A percentile compares a stretch with the other conserved stretches of the same genome.
Conservation (phyloP, 2,888 invertebrate species). For the Phasia obesa region DNA sequence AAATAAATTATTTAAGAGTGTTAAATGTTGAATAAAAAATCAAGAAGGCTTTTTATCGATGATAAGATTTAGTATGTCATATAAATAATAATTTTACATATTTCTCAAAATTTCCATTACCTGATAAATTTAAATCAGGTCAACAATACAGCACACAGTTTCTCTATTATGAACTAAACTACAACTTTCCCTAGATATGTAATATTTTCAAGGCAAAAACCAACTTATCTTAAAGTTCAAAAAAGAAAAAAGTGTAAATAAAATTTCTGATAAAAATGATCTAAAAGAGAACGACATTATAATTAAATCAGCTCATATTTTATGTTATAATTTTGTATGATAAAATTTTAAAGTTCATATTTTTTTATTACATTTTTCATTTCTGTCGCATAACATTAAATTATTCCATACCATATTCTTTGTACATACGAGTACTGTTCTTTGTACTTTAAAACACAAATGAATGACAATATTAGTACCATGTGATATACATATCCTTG, state of each 20-base stretch:
- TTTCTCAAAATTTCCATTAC: too few relatives aligned
- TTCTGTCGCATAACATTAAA: conserved; percentile 39
- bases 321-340: conserved; percentile 18
- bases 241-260: conserved; percentile 20
- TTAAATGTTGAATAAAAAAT: too few relatives aligned
- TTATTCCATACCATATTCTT: conserved; percentile 13
- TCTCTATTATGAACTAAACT: too few relatives aligned
- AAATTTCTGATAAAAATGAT: conserved; percentile 44
- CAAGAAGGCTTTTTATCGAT: too few relatives aligned
- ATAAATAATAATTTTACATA: too few relatives aligned
- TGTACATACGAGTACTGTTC: too few relatives aligned
- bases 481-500: conserved; percentile 58
- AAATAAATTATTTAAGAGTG: too few relatives aligned
- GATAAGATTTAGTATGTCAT: too few relatives aligned
- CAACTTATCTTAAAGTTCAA: not conserved
- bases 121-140: too few relatives aligned
- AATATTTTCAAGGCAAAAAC: too few relatives aligned
- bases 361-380: conserved; percentile 5
- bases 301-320: conserved; percentile 26
- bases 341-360: conserved; percentile 12
- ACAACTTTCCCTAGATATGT: too few relatives aligned
- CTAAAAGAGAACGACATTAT: conserved; percentile 34
- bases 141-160: too few relatives aligned
- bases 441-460: not conserved
- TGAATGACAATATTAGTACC: conserved; percentile 40